Evolutionary conservation across 2,888 invertebrate genomes (phyloP), one percentile per base, ranked within the genome.

Genomic region (Xanthia togata): DNA sequence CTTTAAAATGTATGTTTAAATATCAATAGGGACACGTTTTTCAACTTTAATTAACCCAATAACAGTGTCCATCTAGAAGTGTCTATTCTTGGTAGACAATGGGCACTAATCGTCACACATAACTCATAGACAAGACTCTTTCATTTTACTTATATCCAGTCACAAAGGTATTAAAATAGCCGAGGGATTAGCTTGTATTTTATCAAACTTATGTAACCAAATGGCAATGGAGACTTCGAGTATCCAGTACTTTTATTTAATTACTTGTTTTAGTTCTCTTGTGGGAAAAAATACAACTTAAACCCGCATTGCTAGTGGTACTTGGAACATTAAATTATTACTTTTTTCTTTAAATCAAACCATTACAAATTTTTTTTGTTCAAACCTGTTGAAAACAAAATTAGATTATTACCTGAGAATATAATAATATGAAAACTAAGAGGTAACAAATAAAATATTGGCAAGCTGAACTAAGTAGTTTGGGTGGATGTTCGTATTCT

Each of bases 81-180:
- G 11, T 69, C 68, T 73, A 71, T 71, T 71, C 73, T 63, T 57
- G 31, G 23, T 47, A 79, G 72, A 86, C 83, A 85, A 82, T 76
- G 53, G 35, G 5, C 60, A 62, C 41, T 55, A 60, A 79, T 55
- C 38, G 57, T 26, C 53, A 31, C 31, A 31, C 31, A 57, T 83
- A 76, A 84, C 57, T 79, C 72, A 75, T 38, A 35, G 23, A 57
- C 38, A 67, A 76, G 31, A 31, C 41, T 55, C 38, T 20, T 38
- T 67, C 6, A 50, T 31, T 12, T 41, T 63, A 63, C 60, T 74
- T 47, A 12, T 71, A 65, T 62, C 9, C 23, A 44, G 74, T 38
- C 79, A 74, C 70, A n/a, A n/a, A n/a, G n/a, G n/a, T n/a, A n/a
- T n/a, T n/a, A n/a, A n/a, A 78, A 55, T 55, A 63, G 14, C n/a